Evolutionary conservation across 2,797 vertebrate species (phyloP), one percentile per base, ranked within the genome.

Genomic region (Sebastes elongatus): DNA sequence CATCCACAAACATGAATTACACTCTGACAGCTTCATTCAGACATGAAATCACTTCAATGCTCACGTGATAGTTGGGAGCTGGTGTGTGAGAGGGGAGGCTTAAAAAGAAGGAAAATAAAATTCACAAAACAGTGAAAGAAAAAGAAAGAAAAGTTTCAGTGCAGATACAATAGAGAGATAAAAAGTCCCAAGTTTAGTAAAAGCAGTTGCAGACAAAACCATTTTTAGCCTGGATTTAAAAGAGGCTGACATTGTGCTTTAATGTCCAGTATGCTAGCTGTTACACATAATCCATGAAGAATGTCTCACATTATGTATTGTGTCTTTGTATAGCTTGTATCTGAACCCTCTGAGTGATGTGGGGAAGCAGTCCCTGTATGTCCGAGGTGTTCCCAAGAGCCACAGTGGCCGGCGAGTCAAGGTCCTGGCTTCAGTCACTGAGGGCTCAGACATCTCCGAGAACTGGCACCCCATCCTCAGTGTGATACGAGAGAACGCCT

Each of bases 401-500:
- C 83, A 88, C 9, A 52, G 52, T 1, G 55, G 95, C 0, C 89
- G 94, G 0, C 87, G 90, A 0, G 96, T 98, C 69, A 95, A 92
- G 49, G 97, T 97, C 1, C 94, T 99, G 89, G 97, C 96, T 2
- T 98, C 97, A 1, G 96, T 99, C 83, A 99, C 97, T 0, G 97
- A 98, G 23, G 98, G 97, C 60, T 89, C 96, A 0, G 96, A 98
- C 0, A 84, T 98, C 80, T 99, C 97, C 0, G 95, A 97, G 76
- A 94, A 98, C 93, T 99, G 98, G 98, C 95, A 96, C 10, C 92
- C 96, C 59, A 99, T 99, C 89, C 95, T 99, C 74, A 94, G 77
- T 2, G 95, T 98, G 82, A 96, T 98, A 63, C 94, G 93, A 70
- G 92, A 96, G 85, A 99, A 99, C 65, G 92, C 96, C 35, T 94